A percentile compares a stretch with the other conserved stretches of the same genome.
Conservation (phyloP, 2,113 vertebrate genomes). For the Ochotona curzoniae region DNA sequence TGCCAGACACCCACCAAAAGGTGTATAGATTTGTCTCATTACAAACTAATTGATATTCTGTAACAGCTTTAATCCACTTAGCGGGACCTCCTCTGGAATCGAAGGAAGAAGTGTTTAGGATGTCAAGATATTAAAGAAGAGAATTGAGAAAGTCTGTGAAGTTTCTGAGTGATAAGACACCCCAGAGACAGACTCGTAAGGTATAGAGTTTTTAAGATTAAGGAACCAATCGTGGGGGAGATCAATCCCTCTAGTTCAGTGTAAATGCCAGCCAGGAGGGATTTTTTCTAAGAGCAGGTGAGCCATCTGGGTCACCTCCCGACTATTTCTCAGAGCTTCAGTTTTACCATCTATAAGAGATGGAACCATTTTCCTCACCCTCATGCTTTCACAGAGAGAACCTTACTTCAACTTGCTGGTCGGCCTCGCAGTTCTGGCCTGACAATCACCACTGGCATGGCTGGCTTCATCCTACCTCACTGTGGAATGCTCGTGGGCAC, state of each 20-base stretch:
- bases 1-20: slow-evolving; percentile 59
- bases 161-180: neutral
- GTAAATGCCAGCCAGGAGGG: neutral
- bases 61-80: slow-evolving; percentile 53
- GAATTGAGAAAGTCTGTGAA: neutral
- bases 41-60: slow-evolving; percentile 70
- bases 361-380: neutral
- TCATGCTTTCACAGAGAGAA: neutral
- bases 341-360: neutral
- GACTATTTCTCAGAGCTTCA: neutral
- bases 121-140: slow-evolving; percentile 49
- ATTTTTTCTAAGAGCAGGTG: neutral
- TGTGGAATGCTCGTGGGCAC: accelerated
- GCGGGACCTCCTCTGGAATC: slow-evolving; percentile 22
- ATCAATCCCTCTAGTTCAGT: neutral
- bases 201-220: slow-evolving; percentile 11
- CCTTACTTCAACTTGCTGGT: neutral
- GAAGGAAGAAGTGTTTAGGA: slow-evolving; percentile 4
- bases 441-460: too few relatives aligned
- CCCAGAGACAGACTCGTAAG: neutral
- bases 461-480: neutral
- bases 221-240: accelerated
- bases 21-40: slow-evolving; percentile 63
- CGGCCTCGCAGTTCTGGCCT: neutral
- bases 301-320: neutral